These are phyloP conservation scores for Cosmia trapezina DNA, from an alignment of 2,888 invertebrate species.

Conservation along the genomic window DNA sequence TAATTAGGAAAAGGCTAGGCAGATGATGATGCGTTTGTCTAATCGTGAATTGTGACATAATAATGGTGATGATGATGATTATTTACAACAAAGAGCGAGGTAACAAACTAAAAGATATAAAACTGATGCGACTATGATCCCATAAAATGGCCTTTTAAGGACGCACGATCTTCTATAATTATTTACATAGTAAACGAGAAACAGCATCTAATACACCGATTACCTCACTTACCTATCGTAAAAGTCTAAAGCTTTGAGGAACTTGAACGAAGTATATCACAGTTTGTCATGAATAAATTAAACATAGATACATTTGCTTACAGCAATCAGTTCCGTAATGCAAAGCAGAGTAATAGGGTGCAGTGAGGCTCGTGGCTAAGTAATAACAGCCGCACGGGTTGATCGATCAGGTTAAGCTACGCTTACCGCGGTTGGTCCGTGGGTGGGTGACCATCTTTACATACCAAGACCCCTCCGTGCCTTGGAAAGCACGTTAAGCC, in stretches of 20 bases:
- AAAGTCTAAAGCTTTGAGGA: conserved; percentile 1
- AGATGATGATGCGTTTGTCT: background rate
- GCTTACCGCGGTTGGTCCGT: no score
- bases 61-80: no score
- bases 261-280: conserved; percentile 11
- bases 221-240: background rate
- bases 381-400: no score
- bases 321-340: conserved; percentile 15
- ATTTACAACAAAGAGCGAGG: background rate
- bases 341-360: background rate
- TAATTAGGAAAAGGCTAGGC: no score
- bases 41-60: no score
- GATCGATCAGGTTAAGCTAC: no score
- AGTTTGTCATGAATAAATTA: conserved; percentile 11
- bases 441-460: no score
- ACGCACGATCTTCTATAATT: no score
- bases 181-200: background rate
- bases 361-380: background rate
- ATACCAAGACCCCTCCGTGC: no score
- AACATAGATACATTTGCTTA: conserved; percentile 4
- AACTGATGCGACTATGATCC: no score
- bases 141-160: background rate
- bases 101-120: background rate
- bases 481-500: no score
- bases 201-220: background rate